A percentile compares a stretch with the other conserved stretches of the same genome.
These are phyloP conservation scores for Lasaia peninsularis DNA, from an alignment of 1,140 invertebrate species.

Conservation along the genomic window DNA sequence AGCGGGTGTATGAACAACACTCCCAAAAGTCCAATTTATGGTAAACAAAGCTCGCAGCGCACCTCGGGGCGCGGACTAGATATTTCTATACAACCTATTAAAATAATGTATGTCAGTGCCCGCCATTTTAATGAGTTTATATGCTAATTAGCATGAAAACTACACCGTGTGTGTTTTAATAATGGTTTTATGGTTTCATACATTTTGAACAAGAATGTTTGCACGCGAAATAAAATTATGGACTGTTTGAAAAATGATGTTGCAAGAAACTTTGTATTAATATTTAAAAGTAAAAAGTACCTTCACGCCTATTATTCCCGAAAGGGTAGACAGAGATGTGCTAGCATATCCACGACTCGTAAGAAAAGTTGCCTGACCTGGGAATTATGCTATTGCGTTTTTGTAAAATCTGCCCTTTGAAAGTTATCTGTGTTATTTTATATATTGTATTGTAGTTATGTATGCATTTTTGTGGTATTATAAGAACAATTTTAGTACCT, in stretches of 20 bases:
- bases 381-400: too few relatives aligned
- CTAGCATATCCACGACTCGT: too few relatives aligned
- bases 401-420: too few relatives aligned
- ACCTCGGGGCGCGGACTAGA: slow-evolving; percentile 37
- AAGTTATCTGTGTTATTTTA: too few relatives aligned
- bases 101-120: slow-evolving; percentile 49
- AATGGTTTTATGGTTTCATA: slow-evolving; percentile 12
- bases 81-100: slow-evolving; percentile 55
- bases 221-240: slow-evolving; percentile 5
- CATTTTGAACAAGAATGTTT: neutral
- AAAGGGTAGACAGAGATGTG: too few relatives aligned
- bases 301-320: too few relatives aligned
- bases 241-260: neutral
- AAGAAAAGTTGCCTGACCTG: too few relatives aligned
- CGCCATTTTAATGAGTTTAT: slow-evolving; percentile 50
- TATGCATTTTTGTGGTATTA: too few relatives aligned
- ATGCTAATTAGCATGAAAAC: slow-evolving; percentile 49
- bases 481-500: too few relatives aligned
- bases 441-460: too few relatives aligned
- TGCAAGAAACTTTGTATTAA: too few relatives aligned
- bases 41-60: slow-evolving; percentile 17
- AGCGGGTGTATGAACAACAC: neutral
- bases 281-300: too few relatives aligned
- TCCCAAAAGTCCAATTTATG: slow-evolving; percentile 1
- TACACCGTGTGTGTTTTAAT: slow-evolving; percentile 30